Evolutionary conservation across 2,113 vertebrate genomes (phyloP), one percentile per base, ranked within the genome.

Genomic region (Hymenochirus boettgeri): DNA sequence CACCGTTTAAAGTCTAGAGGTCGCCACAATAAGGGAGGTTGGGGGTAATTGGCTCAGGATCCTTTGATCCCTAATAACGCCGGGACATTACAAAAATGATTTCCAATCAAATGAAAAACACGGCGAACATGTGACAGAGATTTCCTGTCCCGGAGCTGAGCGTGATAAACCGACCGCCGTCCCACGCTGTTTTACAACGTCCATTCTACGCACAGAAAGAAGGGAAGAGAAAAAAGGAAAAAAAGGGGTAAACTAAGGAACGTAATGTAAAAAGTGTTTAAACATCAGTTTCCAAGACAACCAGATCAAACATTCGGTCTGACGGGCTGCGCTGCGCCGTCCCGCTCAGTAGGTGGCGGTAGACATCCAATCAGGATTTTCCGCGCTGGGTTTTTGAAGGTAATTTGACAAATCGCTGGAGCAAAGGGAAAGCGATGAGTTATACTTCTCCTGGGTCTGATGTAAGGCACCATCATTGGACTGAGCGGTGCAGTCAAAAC

Each of bases 281-380:
- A 25, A 58, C 58, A 67, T 67, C 57, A 67, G 65, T 67, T 67
- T 67, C 65, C 57, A 67, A 53, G 33, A 46, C 52, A 67, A 67
- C 65, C 65, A 67, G 47, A 67, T 67, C 65, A 67, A 67, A 67
- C 65, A 67, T 67, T 57, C 65, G 21, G 51, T 52, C 24, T 60
- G 33, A 37, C 18, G 51, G 48, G 22, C 17, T 11, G n/a, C 24
- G 4, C 22, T 23, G 18, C n/a, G 3, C 42, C 9, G 18, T 22
- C 45, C 21, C n/a, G 47, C 13, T 7, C 46, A 59, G 45, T 67
- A 67, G 65, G 45, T 67, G 65, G 65, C 29, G 47, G 18, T n/a
- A 19, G n/a, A 48, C 29, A 18, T 29, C 21, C 7, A 42, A 23
- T 17, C 13, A 13, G 2, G 7, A n/a, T 15, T 42, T n/a, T 42